Evolutionary conservation across 2,888 invertebrate species (phyloP).

Genomic region (Geotrupes spiniger): DNA sequence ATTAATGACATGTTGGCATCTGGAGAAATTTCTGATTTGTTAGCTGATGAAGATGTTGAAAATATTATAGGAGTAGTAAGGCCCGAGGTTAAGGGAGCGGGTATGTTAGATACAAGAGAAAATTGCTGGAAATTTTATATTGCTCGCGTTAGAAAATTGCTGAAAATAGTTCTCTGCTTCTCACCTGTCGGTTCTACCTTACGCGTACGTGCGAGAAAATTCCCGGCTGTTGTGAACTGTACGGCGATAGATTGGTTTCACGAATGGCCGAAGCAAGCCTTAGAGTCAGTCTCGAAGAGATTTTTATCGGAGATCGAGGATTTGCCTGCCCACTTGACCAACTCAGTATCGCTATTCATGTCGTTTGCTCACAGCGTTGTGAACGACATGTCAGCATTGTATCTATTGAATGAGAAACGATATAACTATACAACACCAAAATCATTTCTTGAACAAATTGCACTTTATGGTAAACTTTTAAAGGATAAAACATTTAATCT

Average conservation of each 20-base stretch:
- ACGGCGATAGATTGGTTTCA: conserved; percentile 96
- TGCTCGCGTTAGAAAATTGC: conserved; percentile 75
- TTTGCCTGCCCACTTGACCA: conserved; percentile 61
- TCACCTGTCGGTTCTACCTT: conserved; percentile 92
- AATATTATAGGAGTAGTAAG: conserved; percentile 75
- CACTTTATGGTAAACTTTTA: conserved; percentile 72
- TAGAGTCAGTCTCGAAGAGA: conserved; percentile 81
- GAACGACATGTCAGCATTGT: conserved; percentile 77
- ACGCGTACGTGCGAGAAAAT: conserved; percentile 82
- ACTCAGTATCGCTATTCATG: conserved; percentile 81
- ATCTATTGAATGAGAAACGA: conserved; percentile 79
- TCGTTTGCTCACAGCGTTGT: conserved; percentile 86
- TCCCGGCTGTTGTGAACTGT: conserved; percentile 91
- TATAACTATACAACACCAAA: conserved; percentile 97
- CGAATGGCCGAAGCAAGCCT: conserved; percentile 91
- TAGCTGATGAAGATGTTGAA: conserved; percentile 88
- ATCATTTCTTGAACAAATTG: conserved; percentile 90
- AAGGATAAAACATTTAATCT: conserved; percentile 67
- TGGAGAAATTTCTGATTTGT: conserved; percentile 88
- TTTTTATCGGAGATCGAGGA: conserved; percentile 77
- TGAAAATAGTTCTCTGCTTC: conserved; percentile 83
- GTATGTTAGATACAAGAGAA: conserved; percentile 81
- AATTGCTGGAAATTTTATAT: conserved; percentile 97
- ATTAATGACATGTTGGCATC: conserved; percentile 93
- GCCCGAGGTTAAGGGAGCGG: conserved; percentile 77